Base-by-base conservation (phyloP, 2,888 invertebrate genomes). In the Coelogynopora nodosa region DNA sequence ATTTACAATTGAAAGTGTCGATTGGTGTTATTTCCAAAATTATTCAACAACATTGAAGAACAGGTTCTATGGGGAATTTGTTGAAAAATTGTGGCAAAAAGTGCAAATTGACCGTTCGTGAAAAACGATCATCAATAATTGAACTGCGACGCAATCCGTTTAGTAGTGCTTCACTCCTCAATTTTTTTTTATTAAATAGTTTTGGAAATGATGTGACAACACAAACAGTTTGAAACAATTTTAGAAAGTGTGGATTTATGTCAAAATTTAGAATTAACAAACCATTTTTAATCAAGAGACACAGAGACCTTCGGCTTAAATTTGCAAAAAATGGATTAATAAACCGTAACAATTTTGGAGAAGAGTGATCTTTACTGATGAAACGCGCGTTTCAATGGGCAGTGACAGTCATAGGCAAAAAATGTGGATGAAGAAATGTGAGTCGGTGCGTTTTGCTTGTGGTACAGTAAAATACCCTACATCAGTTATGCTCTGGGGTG, bases 311-410 rank as follows among this genome's bases (percentile, higher is more conserved):
- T 74, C 74, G 74, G 74, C 74, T 74, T 74, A 74, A 74, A 74
- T 74, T 13, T 13, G 23, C 5, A 13, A 74, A 74, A 74, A 74
- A 74, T 74, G 18, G 74, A 74, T 26, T 74, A 74, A 74, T 74
- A 23, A 74, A 74, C 74, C 74, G 74, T 74, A n/a, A 74, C 27
- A 74, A 74, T 74, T 74, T 74, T 74, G 74, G 74, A 23, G 74
- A 74, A 74, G 74, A 74, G 74, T 74, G 18, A 74, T 74, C 74
- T 26, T 23, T 23, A 74, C 74, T 74, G 74, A 74, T 26, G 74
- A 74, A 74, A 74, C 74, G 74, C 74, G 74, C 74, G 74, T 74
- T 74, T 74, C 74, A 74, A 74, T 74, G 74, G 74, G 27, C 74
- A 74, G 74, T 74, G 74, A 74, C 74, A 74, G 74, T 74, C 74